Percentiles rank a stretch among this genome's conserved stretches.
phyloP scores from a whole-genome alignment of 2,113 vertebrate genomes.

The Rhea americana region DNA sequence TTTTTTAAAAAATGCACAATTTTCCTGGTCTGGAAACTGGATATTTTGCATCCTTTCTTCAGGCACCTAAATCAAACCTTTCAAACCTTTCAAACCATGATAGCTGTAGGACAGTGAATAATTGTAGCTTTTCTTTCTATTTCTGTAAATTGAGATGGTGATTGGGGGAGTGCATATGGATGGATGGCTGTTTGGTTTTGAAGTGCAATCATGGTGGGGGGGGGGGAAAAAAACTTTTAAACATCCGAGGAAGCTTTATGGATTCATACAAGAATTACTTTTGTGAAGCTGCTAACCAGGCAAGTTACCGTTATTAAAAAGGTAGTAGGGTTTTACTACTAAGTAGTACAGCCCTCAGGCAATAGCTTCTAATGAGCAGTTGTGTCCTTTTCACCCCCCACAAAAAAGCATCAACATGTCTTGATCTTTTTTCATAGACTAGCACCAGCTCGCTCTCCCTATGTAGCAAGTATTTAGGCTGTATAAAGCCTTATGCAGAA shows the following conservation, averaged over 20 bases:
- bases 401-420: background rate
- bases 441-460: background rate
- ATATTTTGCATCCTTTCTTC: background rate
- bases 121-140: constrained; percentile 55
- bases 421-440: background rate
- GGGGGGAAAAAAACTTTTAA: constrained; percentile 32
- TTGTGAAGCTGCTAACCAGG: constrained; percentile 54
- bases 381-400: background rate
- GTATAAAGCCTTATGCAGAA: background rate
- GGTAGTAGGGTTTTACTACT: constrained; percentile 58
- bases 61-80: constrained; percentile 9
- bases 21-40: background rate
- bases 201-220: constrained; percentile 73
- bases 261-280: constrained; percentile 27
- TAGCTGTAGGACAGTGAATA: constrained; percentile 62
- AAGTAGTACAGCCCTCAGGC: constrained; percentile 60
- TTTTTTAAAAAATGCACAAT: background rate
- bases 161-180: constrained; percentile 18
- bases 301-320: constrained; percentile 29
- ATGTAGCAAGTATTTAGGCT: background rate
- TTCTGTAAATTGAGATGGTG: constrained; percentile 15
- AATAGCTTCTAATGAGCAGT: constrained; percentile 50
- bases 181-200: constrained; percentile 40
- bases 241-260: constrained; percentile 67
- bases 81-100: constrained; percentile 31